Conservation (phyloP, 2,113 vertebrate genomes). For the Anoplopoma fimbria region DNA sequence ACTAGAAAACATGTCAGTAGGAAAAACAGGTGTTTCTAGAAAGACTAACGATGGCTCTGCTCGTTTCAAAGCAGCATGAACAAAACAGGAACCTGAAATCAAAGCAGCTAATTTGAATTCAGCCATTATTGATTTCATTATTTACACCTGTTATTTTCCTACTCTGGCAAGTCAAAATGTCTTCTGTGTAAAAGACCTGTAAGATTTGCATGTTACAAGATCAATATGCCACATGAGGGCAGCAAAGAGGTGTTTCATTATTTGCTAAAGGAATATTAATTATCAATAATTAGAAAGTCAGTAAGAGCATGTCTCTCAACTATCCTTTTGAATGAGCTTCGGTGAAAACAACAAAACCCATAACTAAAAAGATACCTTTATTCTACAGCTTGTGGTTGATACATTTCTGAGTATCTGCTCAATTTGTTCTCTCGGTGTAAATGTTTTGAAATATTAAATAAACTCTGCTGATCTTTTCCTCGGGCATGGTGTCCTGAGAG, state of each 20-base stretch:
- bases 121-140: not conserved
- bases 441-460: not conserved
- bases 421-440: not conserved
- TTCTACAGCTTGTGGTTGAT: not conserved
- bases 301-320: not conserved
- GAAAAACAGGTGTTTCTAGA: not conserved
- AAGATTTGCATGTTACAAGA: not conserved
- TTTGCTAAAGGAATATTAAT: not conserved
- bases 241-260: conserved; percentile 6
- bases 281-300: not conserved
- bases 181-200: not conserved
- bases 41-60: not conserved
- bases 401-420: not conserved
- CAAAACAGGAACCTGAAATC: not conserved
- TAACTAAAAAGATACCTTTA: not conserved
- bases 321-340: not conserved
- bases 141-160: not conserved
- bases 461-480: not conserved
- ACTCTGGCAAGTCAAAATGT: not conserved
- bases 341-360: not conserved
- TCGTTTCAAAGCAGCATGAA: not conserved
- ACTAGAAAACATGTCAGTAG: not conserved
- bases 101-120: not conserved
- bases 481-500: not conserved
- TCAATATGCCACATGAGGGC: conserved; percentile 3